A percentile compares a stretch with the other conserved stretches of the same genome.
phyloP scores from a whole-genome alignment of 2,797 vertebrate species.

The Chelonia mydas region DNA sequence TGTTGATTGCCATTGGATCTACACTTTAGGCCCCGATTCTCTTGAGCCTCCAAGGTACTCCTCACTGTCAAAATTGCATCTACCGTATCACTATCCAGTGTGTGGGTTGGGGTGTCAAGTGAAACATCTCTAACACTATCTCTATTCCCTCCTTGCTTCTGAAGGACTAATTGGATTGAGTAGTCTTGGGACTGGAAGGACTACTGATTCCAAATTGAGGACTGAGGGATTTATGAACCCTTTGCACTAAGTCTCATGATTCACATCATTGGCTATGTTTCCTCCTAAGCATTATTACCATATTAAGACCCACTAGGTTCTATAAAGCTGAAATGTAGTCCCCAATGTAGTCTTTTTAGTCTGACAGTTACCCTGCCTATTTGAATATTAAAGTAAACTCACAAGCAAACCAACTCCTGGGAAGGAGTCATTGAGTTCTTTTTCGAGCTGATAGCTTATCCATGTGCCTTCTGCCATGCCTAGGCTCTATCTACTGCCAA shows the following conservation, averaged over 20 bases:
- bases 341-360: background rate
- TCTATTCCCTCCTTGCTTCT: background rate
- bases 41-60: fast-evolving
- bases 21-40: background rate
- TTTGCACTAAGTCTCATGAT: background rate
- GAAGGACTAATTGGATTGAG: background rate
- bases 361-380: background rate
- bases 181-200: background rate
- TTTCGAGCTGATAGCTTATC: background rate
- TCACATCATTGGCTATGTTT: background rate
- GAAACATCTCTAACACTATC: background rate
- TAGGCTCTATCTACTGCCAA: background rate
- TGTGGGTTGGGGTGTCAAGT: background rate
- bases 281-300: background rate
- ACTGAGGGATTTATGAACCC: background rate
- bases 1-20: background rate
- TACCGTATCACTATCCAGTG: background rate
- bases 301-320: background rate
- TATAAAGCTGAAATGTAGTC: background rate
- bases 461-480: background rate
- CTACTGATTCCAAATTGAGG: background rate
- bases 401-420: fast-evolving
- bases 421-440: background rate
- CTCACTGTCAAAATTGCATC: background rate
- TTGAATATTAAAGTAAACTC: background rate